phyloP scores from a whole-genome alignment of 2,888 invertebrate species.

The Galerucella nymphaeae region DNA sequence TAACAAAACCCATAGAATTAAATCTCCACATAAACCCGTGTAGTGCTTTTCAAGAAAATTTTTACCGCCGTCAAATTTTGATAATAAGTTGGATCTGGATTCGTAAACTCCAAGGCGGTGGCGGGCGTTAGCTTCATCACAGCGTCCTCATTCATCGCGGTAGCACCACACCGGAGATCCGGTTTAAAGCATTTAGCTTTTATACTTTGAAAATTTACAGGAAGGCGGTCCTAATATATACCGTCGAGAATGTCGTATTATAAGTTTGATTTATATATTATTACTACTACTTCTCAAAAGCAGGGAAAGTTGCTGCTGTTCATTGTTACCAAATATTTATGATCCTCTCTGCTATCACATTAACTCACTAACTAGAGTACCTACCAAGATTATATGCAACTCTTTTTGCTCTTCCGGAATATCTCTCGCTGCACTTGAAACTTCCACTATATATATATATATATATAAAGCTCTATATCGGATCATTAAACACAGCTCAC shows the following conservation, averaged over 20 bases:
- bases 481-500: too few relatives aligned
- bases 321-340: constrained; percentile 49
- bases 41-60: background rate
- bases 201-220: constrained; percentile 50
- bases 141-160: constrained; percentile 6
- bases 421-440: constrained; percentile 8
- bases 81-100: constrained; percentile 50
- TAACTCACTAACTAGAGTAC: constrained; percentile 4
- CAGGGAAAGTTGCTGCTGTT: constrained; percentile 49
- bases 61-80: constrained; percentile 40
- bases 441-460: too few relatives aligned
- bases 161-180: constrained; percentile 44
- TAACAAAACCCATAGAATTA: too few relatives aligned
- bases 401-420: constrained; percentile 3
- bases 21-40: background rate
- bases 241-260: constrained; percentile 53
- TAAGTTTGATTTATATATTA: constrained; percentile 54
- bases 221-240: constrained; percentile 53
- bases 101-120: constrained; percentile 44
- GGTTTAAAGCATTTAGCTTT: constrained; percentile 48
- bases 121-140: constrained; percentile 29
- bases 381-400: constrained; percentile 17
- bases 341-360: constrained; percentile 31
- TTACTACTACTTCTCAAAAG: constrained; percentile 18
- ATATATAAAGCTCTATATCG: background rate